Evolutionary conservation across 2,888 invertebrate species (phyloP), one percentile per base, ranked within the genome.

Genomic region (Drosophila nigricruria): DNA sequence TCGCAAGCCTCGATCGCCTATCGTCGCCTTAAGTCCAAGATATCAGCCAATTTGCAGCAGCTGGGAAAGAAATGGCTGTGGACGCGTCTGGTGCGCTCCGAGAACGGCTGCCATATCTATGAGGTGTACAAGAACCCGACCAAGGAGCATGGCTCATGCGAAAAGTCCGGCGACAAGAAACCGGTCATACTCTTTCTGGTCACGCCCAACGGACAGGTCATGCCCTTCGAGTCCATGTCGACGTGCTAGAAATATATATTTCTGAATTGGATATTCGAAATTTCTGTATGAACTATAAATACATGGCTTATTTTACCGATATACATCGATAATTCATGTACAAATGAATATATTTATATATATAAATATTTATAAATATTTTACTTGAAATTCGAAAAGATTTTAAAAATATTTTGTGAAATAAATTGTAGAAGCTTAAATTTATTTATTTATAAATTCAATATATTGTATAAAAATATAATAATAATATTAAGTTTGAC

Each of bases 221-320:
- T 87, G 82, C 89, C 90, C 0, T 91, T 91, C 66, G 91, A 91
- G 47, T 68, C 81, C 0, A n/a, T 90, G 12, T 42, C 57, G 5
- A 20, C 38, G 0, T 32, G 4, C 3, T 65, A 66, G 43, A 30
- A 2, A 20, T 5, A 20, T 34, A 14, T 30, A 4, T 14, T 16
- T 42, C 2, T 40, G 9, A 34, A 32, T 1, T n/a, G n/a, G 9
- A 30, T 20, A 42, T 14, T 23, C 42, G 18, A 67, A 67, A 54
- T 57, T 50, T 36, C 0, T 30, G 34, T 67, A 23, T 50, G 14
- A 30, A 10, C 30, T 10, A n/a, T n/a, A n/a, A n/a, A n/a, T n/a
- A 5, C n/a, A 10, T 9, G 3, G 27, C 16, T 4, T n/a, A 6
- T 18, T 49, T 47, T 47, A 18, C 12, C 6, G 14, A 20, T 30